phyloP scores from a whole-genome alignment of 1,140 invertebrate genomes.

The Mamestra configurata region DNA sequence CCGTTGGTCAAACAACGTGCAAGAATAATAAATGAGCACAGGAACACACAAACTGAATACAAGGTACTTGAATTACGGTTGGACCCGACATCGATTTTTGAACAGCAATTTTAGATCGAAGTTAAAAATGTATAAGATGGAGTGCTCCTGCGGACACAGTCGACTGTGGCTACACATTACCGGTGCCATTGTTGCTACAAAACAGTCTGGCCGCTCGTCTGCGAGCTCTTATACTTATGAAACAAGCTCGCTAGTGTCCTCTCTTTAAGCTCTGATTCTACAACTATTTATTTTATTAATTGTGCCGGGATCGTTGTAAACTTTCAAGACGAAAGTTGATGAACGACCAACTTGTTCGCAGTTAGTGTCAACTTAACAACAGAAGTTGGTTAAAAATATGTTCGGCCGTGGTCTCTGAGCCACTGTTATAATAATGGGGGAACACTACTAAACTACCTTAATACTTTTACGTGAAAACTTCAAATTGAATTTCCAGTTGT shows the following conservation, averaged over 20 bases:
- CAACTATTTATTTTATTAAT: slow-evolving; percentile 41
- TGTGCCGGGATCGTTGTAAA: slow-evolving; percentile 13
- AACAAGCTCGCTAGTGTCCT: slow-evolving; percentile 20
- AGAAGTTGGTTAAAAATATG: slow-evolving; percentile 48
- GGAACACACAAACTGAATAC: slow-evolving; percentile 18
- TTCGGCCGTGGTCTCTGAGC: slow-evolving; percentile 4
- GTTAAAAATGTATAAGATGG: slow-evolving; percentile 30
- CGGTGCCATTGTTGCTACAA: slow-evolving; percentile 17
- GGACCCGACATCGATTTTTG: slow-evolving; percentile 6
- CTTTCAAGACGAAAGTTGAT: slow-evolving; percentile 32
- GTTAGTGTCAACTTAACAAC: slow-evolving; percentile 50
- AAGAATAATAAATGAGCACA: slow-evolving; percentile 33
- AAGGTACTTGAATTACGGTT: neutral
- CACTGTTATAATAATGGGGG: slow-evolving; percentile 48
- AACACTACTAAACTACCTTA: slow-evolving; percentile 54
- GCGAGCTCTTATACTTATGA: slow-evolving; percentile 9
- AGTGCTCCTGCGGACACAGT: neutral
- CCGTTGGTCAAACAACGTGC: slow-evolving; percentile 44
- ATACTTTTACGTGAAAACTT: slow-evolving; percentile 70
- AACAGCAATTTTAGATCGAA: neutral
- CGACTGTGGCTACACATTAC: slow-evolving; percentile 19
- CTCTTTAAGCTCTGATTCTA: slow-evolving; percentile 11
- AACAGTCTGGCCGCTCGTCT: slow-evolving; percentile 14
- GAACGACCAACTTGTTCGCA: slow-evolving; percentile 45
- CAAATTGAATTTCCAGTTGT: slow-evolving; percentile 77